These are phyloP conservation scores for Metopolophium dirhodum DNA, from an alignment of 1,140 invertebrate genomes.

Conservation along the genomic window DNA sequence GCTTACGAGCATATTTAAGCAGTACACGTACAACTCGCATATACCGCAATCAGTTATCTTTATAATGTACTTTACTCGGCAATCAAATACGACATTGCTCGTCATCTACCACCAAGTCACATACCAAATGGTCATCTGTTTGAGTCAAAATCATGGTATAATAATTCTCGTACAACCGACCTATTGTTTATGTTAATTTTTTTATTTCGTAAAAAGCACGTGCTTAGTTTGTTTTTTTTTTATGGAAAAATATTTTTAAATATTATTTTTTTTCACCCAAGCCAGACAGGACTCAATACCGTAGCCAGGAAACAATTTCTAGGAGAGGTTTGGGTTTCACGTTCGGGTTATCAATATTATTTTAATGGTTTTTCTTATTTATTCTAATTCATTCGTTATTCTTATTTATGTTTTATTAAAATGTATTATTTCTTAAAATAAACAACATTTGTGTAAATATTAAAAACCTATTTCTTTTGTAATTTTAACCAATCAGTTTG, in stretches of 20 bases:
- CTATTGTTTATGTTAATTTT: neutral
- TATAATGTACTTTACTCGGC: neutral
- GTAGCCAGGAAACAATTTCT: neutral
- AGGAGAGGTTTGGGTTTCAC: neutral
- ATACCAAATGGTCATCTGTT: neutral
- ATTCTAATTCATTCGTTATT: neutral
- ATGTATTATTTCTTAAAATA: neutral
- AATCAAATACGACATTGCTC: neutral
- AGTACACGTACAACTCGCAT: neutral
- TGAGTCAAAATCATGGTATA: neutral
- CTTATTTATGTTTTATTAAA: neutral
- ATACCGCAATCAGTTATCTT: neutral
- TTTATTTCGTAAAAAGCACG: too few relatives aligned
- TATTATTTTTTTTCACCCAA: neutral
- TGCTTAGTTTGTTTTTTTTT: neutral
- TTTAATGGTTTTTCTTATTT: neutral
- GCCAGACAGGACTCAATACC: neutral
- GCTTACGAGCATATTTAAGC: neutral
- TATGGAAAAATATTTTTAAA: neutral
- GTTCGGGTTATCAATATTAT: neutral
- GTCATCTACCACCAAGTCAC: neutral
- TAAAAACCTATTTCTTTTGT: neutral
- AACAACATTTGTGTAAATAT: neutral
- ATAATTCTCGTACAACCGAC: neutral
- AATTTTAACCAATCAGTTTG: too few relatives aligned